Conservation (phyloP, 2,888 invertebrate species). For the Cryptophagus acutangulus region DNA sequence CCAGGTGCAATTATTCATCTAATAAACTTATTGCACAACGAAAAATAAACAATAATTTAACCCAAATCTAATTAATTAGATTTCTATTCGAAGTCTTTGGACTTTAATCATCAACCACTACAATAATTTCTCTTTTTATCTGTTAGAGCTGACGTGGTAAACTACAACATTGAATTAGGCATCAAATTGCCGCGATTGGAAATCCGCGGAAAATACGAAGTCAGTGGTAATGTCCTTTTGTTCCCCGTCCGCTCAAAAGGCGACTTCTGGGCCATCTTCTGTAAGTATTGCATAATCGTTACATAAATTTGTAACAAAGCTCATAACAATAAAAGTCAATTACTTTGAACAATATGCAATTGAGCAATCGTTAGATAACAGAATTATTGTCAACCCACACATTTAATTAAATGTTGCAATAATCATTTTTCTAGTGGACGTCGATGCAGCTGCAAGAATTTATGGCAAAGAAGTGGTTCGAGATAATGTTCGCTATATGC, state of each 20-base stretch:
- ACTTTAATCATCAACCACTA: not conserved
- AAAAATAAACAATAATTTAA: not conserved
- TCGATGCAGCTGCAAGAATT: constrained; percentile 65
- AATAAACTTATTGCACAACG: no score
- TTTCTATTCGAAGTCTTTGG: no score
- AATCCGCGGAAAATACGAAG: constrained; percentile 70
- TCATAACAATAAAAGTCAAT: no score
- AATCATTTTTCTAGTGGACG: constrained; percentile 55
- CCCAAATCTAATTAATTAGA: not conserved
- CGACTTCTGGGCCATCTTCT: constrained; percentile 75
- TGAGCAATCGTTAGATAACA: no score
- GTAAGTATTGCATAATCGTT: constrained; percentile 51
- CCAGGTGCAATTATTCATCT: constrained; percentile 1
- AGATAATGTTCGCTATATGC: constrained; percentile 61
- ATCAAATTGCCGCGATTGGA: constrained; percentile 65
- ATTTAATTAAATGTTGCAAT: constrained; percentile 3
- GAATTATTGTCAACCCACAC: no score
- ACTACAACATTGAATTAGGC: constrained; percentile 59
- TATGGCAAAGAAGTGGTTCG: constrained; percentile 62
- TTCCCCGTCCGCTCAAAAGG: constrained; percentile 75
- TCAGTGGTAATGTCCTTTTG: constrained; percentile 69
- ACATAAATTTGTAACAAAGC: not conserved
- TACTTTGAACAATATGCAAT: no score
- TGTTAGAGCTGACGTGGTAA: constrained; percentile 56
- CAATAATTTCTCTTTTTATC: constrained; percentile 9